Evolutionary conservation across 2,888 invertebrate genomes (phyloP), one percentile per base, ranked within the genome.

Genomic region (Diarsia dahlii): DNA sequence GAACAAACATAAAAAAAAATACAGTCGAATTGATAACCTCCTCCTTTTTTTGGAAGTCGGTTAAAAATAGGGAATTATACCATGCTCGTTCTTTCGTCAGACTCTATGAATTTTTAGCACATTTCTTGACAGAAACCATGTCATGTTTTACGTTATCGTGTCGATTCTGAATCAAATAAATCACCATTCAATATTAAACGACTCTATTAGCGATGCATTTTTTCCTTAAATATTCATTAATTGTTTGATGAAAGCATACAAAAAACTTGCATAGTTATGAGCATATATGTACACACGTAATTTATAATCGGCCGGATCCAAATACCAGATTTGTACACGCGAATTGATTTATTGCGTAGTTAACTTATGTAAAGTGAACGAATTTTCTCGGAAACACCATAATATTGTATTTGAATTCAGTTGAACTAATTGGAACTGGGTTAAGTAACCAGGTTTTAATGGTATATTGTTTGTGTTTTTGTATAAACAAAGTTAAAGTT

Each of bases 211-310:
- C 76, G 58, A 65, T 68, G 67, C 50, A 23, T 74, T 60, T 69
- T 81, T 84, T 71, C 52, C 50, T 46, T 64, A 76, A 70, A 71
- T 71, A 79, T 77, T 77, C 62, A 86, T 70, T 86, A 79, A 81
- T 81, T 73, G 72, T 66, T 81, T 76, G 75, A 76, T 84, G 84
- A 82, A 84, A 86, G 67, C 75, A 74, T n/a, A 65, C 20, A 69
- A 78, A 77, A 74, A 66, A 77, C 50, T 13, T 34, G 28, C 73
- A 52, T 60, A 34, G 28, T 74, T 84, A 72, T 81, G 76, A 71
- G 66, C 75, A 73, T 69, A 60, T 12, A 66, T 70, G 50, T 70
- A 76, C 74, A 84, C 79, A 77, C 76, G 81, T 82, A 63, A 39
- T 39, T 39, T 64, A 73, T 84, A 80, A 86, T 76, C 39, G 23